These are phyloP conservation scores for Leptinotarsa haldemani DNA, from an alignment of 2,888 invertebrate genomes.

Conservation along the genomic window DNA sequence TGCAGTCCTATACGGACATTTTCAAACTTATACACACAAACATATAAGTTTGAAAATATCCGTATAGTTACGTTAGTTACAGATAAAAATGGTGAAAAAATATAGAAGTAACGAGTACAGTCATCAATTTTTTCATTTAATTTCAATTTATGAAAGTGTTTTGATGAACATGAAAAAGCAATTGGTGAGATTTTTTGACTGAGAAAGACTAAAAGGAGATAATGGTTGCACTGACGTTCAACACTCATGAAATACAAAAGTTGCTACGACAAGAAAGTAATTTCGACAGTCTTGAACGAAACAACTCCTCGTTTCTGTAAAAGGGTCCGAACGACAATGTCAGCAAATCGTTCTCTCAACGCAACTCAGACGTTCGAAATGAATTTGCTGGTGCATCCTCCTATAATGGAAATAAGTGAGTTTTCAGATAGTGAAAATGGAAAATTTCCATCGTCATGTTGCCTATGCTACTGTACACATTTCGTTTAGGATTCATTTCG, in stretches of 20 bases:
- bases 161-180: too few relatives aligned
- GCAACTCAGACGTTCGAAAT: background rate
- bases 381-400: background rate
- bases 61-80: too few relatives aligned
- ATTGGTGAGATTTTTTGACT: too few relatives aligned
- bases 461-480: background rate
- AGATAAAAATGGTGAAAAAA: too few relatives aligned
- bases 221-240: background rate
- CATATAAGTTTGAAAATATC: too few relatives aligned
- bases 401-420: slow-evolving; percentile 4
- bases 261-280: background rate
- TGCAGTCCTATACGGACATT: too few relatives aligned
- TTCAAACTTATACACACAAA: too few relatives aligned
- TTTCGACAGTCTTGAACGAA: background rate
- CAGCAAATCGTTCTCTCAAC: background rate
- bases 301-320: background rate
- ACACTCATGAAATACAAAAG: background rate
- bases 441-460: background rate
- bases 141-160: too few relatives aligned
- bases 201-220: background rate
- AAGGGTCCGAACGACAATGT: slow-evolving; percentile 4
- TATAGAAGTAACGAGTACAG: too few relatives aligned
- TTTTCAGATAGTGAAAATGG: background rate
- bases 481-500: slow-evolving; percentile 6
- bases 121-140: too few relatives aligned